A percentile compares a stretch with the other conserved stretches of the same genome.
phyloP scores from a whole-genome alignment of 2,797 vertebrate species.

The Molothrus aeneus region DNA sequence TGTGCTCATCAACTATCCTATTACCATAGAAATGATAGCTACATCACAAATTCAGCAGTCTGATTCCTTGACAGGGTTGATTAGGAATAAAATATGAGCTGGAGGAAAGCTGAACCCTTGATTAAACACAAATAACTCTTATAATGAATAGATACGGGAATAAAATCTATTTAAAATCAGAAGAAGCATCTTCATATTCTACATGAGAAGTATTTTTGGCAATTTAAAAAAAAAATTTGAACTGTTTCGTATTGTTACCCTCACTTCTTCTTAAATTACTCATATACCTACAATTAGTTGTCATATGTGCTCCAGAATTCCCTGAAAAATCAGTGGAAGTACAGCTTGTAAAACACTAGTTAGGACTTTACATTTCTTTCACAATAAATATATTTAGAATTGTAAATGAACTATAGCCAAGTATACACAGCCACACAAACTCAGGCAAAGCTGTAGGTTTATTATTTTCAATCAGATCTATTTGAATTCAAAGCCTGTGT shows the following conservation, averaged over 20 bases:
- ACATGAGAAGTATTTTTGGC: not conserved
- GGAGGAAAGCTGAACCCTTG: constrained; percentile 38
- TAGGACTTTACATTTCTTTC: not conserved
- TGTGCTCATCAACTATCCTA: constrained; percentile 31
- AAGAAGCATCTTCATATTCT: not conserved
- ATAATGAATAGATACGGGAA: constrained; percentile 17
- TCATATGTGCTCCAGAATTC: not conserved
- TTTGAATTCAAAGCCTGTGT: not conserved
- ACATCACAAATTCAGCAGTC: constrained; percentile 36
- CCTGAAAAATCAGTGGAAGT: not conserved
- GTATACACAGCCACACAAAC: not conserved
- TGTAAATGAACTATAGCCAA: not conserved
- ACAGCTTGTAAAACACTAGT: not conserved
- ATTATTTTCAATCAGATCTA: not conserved
- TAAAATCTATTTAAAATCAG: not conserved
- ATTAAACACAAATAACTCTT: constrained; percentile 51
- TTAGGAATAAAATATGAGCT: constrained; percentile 56
- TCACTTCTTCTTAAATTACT: not conserved
- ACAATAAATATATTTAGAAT: not conserved
- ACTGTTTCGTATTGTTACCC: not conserved
- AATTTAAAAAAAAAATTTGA: not conserved
- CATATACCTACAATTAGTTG: not conserved
- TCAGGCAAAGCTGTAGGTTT: not conserved
- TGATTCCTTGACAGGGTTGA: constrained; percentile 44
- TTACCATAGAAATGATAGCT: constrained; percentile 60